Conservation (phyloP, 2,797 vertebrate genomes). For the Margarornis squamiger region DNA sequence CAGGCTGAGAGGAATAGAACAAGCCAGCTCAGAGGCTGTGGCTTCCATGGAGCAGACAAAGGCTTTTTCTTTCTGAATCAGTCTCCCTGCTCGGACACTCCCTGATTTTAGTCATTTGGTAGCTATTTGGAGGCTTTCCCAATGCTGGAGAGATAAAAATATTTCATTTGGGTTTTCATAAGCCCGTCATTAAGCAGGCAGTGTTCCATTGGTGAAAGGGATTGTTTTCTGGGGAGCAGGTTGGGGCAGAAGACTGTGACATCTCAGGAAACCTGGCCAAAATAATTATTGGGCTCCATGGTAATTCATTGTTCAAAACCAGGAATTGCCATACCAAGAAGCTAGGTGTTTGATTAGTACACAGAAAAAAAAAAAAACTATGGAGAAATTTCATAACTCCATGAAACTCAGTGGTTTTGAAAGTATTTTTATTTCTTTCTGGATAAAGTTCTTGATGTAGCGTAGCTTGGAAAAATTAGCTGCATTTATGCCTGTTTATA, state of each 20-base stretch:
- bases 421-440: background rate
- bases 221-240: background rate
- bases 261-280: background rate
- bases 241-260: background rate
- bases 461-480: background rate
- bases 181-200: background rate
- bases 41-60: background rate
- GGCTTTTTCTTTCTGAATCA: background rate
- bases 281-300: background rate
- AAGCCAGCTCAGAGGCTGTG: background rate
- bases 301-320: background rate
- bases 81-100: background rate
- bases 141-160: background rate
- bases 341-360: background rate
- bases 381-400: background rate
- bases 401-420: background rate
- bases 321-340: background rate
- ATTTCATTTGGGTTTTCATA: background rate
- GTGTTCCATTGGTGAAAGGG: background rate
- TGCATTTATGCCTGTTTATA: background rate
- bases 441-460: background rate
- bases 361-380: background rate
- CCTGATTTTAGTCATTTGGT: constrained; percentile 1
- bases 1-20: background rate
- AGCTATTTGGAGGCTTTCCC: constrained; percentile 32